Evolutionary conservation across 2,113 vertebrate species (phyloP).

Genomic region (Apaloderma vittatum): DNA sequence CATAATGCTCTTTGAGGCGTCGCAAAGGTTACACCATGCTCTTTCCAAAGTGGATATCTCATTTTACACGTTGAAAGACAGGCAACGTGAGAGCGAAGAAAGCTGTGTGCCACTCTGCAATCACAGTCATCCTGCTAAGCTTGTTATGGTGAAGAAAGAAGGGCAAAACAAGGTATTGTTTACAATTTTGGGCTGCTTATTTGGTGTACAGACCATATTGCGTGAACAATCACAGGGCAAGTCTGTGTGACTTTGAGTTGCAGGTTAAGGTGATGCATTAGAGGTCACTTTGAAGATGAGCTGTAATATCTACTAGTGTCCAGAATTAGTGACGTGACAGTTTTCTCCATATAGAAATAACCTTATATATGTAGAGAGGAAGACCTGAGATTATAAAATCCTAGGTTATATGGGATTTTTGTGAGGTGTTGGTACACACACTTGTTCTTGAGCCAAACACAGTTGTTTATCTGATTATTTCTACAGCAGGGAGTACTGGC

Average conservation of each 20-base stretch:
- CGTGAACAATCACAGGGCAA: background rate
- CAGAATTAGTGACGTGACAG: background rate
- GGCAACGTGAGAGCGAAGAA: background rate
- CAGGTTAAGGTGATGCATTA: background rate
- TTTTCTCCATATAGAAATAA: background rate
- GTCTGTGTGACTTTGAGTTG: background rate
- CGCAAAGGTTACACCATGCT: slow-evolving; percentile 77
- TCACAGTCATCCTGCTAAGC: slow-evolving; percentile 79
- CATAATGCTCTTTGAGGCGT: slow-evolving; percentile 78
- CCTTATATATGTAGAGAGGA: background rate
- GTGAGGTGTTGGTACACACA: too few relatives aligned
- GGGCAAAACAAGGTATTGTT: slow-evolving; percentile 82
- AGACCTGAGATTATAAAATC: background rate
- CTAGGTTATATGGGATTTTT: background rate
- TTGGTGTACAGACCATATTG: accelerated
- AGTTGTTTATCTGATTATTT: background rate
- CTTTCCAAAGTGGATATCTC: slow-evolving; percentile 80
- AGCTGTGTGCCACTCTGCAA: slow-evolving; percentile 65
- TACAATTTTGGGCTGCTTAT: background rate
- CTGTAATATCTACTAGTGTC: background rate
- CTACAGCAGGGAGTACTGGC: background rate
- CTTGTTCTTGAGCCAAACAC: background rate
- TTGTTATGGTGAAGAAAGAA: slow-evolving; percentile 80
- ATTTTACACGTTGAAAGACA: slow-evolving; percentile 59
- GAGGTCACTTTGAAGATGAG: background rate